These are phyloP conservation scores for Clostera curtula DNA, from an alignment of 2,888 invertebrate species.

Conservation along the genomic window DNA sequence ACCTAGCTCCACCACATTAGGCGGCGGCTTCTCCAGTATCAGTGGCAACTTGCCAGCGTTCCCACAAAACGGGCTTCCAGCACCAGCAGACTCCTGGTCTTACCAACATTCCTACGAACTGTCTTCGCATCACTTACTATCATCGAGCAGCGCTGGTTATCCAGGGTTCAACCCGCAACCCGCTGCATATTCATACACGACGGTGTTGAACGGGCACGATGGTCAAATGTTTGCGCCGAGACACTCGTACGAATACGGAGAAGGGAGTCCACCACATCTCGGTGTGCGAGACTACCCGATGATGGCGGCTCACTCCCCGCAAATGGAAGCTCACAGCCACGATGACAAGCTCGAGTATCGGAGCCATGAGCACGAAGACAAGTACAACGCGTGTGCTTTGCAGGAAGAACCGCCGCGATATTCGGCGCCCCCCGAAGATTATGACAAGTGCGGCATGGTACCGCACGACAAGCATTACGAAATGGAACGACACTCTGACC, in stretches of 20 bases:
- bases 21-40: slow-evolving; percentile 75
- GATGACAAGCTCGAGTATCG: slow-evolving; percentile 68
- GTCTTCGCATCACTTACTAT: slow-evolving; percentile 83
- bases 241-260: slow-evolving; percentile 75
- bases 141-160: slow-evolving; percentile 79
- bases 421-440: slow-evolving; percentile 72
- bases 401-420: slow-evolving; percentile 73
- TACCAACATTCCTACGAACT: slow-evolving; percentile 86
- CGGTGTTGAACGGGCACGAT: slow-evolving; percentile 83
- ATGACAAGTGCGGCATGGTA: slow-evolving; percentile 76
- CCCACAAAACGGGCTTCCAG: slow-evolving; percentile 76
- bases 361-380: slow-evolving; percentile 62
- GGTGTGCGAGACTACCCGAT: slow-evolving; percentile 79
- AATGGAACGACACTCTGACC: slow-evolving; percentile 58
- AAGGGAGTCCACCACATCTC: slow-evolving; percentile 78
- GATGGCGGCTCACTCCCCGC: slow-evolving; percentile 78
- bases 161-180: slow-evolving; percentile 77
- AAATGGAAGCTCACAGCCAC: slow-evolving; percentile 69
- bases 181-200: slow-evolving; percentile 78
- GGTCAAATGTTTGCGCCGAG: slow-evolving; percentile 81
- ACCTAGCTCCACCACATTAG: slow-evolving; percentile 79
- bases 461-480: slow-evolving; percentile 66
- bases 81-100: slow-evolving; percentile 86
- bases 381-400: slow-evolving; percentile 62
- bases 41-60: slow-evolving; percentile 68